Evolutionary conservation across 2,888 invertebrate genomes (phyloP).

Genomic region (Eupithecia abbreviata): DNA sequence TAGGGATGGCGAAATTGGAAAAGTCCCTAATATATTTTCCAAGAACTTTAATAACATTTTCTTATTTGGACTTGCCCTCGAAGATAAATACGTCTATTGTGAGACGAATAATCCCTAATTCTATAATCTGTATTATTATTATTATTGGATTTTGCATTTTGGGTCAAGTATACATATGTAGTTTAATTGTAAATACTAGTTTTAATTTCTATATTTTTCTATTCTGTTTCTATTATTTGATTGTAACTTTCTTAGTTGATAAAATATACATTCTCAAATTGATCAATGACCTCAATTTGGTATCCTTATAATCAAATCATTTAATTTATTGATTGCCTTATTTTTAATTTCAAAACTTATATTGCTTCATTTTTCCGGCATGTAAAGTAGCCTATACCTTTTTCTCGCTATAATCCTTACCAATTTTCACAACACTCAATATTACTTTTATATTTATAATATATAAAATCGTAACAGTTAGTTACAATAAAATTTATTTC

Average conservation of each 20-base stretch:
- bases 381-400: neutral
- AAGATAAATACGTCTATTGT: constrained; percentile 13
- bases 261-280: neutral
- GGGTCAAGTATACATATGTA: neutral
- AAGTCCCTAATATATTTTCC: constrained; percentile 39
- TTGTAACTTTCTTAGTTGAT: no score
- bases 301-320: neutral
- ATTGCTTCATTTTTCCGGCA: neutral
- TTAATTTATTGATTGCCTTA: neutral
- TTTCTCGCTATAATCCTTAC: neutral
- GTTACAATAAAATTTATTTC: neutral
- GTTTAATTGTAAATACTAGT: no score
- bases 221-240: no score
- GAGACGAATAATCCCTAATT: constrained; percentile 2
- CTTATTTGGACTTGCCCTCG: constrained; percentile 33
- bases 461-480: neutral
- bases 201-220: no score
- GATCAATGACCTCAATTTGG: neutral
- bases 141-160: neutral
- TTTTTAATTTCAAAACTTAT: no score
- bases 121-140: neutral
- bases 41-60: constrained; percentile 41
- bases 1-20: constrained; percentile 36
- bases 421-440: neutral
- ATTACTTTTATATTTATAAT: neutral